A percentile compares a stretch with the other conserved stretches of the same genome.
Evolutionary conservation across 2,888 invertebrate species (phyloP).

Genomic region (Myathropa florea): DNA sequence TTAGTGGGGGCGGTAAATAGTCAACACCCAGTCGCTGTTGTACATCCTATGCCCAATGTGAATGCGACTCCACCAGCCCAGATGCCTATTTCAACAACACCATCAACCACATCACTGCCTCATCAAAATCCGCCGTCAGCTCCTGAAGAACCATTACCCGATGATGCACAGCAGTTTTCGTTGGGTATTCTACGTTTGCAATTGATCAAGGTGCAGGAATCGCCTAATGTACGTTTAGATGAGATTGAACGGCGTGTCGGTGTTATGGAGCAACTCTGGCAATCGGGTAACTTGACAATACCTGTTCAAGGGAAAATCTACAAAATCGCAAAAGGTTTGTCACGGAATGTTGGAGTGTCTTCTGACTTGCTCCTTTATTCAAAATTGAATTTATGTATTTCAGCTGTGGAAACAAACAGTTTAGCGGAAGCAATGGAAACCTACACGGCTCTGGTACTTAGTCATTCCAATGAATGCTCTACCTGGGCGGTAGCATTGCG

Average conservation of each 20-base stretch:
- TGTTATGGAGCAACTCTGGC: conserved; percentile 75
- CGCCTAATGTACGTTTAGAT: conserved; percentile 73
- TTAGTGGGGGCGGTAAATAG: conserved; percentile 51
- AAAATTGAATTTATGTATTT: background rate
- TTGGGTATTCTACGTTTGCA: conserved; percentile 72
- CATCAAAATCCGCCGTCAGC: conserved; percentile 48
- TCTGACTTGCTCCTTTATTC: background rate
- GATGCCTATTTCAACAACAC: conserved; percentile 43
- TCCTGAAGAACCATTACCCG: conserved; percentile 63
- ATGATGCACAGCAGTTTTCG: conserved; percentile 70
- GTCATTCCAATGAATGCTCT: conserved; percentile 74
- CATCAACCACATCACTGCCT: conserved; percentile 40
- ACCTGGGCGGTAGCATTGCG: conserved; percentile 75
- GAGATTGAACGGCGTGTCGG: conserved; percentile 74
- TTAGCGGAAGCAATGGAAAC: conserved; percentile 75
- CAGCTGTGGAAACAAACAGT: conserved; percentile 72
- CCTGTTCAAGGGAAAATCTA: conserved; percentile 74
- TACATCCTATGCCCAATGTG: conserved; percentile 74
- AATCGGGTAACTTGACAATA: conserved; percentile 73
- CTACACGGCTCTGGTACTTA: conserved; percentile 74
- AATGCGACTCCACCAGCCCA: conserved; percentile 52
- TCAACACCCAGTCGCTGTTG: conserved; percentile 75
- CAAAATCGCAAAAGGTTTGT: conserved; percentile 73
- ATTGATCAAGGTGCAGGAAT: conserved; percentile 72
- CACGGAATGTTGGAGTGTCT: background rate